Percentiles rank a stretch among this genome's conserved stretches.
These are phyloP conservation scores for Antheraea yamamai DNA, from an alignment of 2,888 invertebrate species.

Conservation along the genomic window DNA sequence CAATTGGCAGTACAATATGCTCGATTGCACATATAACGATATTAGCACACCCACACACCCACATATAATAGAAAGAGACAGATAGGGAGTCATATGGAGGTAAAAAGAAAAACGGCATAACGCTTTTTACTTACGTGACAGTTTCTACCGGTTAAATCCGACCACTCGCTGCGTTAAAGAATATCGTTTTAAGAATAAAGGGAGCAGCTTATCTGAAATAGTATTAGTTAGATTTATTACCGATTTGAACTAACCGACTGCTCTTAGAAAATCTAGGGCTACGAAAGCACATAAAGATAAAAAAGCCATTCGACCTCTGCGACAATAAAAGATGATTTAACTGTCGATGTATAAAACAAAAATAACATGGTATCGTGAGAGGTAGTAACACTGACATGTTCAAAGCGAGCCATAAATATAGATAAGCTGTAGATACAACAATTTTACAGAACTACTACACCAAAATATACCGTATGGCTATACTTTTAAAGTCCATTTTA, in stretches of 20 bases:
- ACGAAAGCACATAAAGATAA: background rate
- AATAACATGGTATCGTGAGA: conserved; percentile 6
- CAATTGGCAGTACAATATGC: no score
- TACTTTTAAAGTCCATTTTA: background rate
- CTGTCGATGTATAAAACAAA: conserved; percentile 9
- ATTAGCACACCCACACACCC: no score
- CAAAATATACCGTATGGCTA: background rate
- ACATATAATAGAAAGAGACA: no score
- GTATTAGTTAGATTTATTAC: background rate
- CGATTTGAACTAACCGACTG: background rate
- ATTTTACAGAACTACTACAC: background rate
- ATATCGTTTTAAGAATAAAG: background rate
- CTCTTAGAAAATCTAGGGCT: background rate
- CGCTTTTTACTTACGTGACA: no score
- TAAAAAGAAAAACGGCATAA: no score
- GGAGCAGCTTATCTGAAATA: background rate
- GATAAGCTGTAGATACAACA: background rate
- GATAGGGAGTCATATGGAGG: no score
- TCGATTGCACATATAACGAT: no score
- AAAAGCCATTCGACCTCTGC: conserved; percentile 1
- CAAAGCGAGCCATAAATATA: conserved; percentile 3
- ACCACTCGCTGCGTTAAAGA: no score
- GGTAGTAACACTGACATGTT: conserved; percentile 2
- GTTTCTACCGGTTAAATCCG: no score
- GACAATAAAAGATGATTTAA: conserved; percentile 13